A percentile compares a stretch with the other conserved stretches of the same genome.
Conservation (phyloP, 2,113 vertebrate genomes). For the Amazona guildingii region DNA sequence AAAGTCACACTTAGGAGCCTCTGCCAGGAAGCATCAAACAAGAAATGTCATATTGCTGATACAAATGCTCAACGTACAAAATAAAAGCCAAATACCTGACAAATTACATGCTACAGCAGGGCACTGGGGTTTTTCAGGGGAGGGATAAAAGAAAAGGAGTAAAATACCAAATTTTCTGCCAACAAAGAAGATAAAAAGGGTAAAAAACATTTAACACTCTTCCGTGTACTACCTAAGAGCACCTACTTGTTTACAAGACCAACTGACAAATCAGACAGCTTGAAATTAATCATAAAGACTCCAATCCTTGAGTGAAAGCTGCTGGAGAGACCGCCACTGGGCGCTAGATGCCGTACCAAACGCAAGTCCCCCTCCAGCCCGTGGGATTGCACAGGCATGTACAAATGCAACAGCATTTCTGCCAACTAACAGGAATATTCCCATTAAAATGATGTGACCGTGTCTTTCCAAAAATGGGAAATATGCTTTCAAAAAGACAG, state of each 20-base stretch:
- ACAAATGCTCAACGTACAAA: background rate
- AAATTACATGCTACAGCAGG: background rate
- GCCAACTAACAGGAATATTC: background rate
- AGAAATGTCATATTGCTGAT: background rate
- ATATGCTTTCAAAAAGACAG: background rate
- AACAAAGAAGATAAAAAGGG: background rate
- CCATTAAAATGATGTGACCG: background rate
- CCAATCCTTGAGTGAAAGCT: background rate
- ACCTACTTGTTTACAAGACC: background rate
- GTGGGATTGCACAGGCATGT: background rate
- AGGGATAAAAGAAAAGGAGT: background rate
- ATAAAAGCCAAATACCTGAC: constrained; percentile 1
- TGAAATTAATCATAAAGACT: background rate
- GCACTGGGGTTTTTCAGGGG: fast-evolving
- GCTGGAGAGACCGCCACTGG: background rate
- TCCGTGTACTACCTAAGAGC: background rate
- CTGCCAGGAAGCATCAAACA: background rate
- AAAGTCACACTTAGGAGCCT: background rate
- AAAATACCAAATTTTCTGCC: background rate
- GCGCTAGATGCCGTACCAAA: background rate
- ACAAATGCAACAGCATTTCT: background rate
- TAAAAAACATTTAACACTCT: background rate
- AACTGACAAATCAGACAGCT: background rate
- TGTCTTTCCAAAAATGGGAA: background rate
- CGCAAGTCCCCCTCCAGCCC: background rate